Conservation (phyloP, 2,797 vertebrate genomes). For the Notolepis coatsorum region DNA sequence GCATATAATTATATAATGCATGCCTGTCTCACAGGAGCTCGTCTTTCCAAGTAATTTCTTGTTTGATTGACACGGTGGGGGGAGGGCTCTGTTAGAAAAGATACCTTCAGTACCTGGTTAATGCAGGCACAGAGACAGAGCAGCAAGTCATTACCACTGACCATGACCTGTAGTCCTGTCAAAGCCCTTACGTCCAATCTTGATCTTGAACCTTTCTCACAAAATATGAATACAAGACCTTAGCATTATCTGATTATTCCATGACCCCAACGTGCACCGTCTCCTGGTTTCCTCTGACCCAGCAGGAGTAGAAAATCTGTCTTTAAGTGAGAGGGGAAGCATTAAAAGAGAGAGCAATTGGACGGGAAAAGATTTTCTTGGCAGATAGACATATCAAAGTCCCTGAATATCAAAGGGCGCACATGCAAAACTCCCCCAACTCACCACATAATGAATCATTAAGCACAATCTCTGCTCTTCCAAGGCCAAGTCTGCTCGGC, state of each 20-base stretch:
- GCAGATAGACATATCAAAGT: slow-evolving; percentile 68
- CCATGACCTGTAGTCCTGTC: neutral
- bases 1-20: slow-evolving; percentile 44
- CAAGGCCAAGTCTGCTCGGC: slow-evolving; percentile 24
- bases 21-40: slow-evolving; percentile 26
- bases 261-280: slow-evolving; percentile 13
- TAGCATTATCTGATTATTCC: slow-evolving; percentile 1
- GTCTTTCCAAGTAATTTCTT: slow-evolving; percentile 40
- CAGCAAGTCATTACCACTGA: neutral
- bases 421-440: slow-evolving; percentile 52
- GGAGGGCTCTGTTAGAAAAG: slow-evolving; percentile 13
- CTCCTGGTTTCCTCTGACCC: slow-evolving; percentile 36
- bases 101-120: slow-evolving; percentile 5
- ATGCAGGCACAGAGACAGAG: neutral
- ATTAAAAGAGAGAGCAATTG: slow-evolving; percentile 53
- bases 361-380: too few relatives aligned
- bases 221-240: slow-evolving; percentile 18
- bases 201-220: neutral
- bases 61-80: slow-evolving; percentile 41
- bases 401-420: slow-evolving; percentile 62
- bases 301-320: slow-evolving; percentile 44
- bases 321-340: slow-evolving; percentile 36
- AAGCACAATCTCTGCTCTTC: slow-evolving; percentile 42
- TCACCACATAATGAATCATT: slow-evolving; percentile 64
- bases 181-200: neutral